phyloP scores from a whole-genome alignment of 2,113 vertebrate genomes.

The Pao palembangensis region DNA sequence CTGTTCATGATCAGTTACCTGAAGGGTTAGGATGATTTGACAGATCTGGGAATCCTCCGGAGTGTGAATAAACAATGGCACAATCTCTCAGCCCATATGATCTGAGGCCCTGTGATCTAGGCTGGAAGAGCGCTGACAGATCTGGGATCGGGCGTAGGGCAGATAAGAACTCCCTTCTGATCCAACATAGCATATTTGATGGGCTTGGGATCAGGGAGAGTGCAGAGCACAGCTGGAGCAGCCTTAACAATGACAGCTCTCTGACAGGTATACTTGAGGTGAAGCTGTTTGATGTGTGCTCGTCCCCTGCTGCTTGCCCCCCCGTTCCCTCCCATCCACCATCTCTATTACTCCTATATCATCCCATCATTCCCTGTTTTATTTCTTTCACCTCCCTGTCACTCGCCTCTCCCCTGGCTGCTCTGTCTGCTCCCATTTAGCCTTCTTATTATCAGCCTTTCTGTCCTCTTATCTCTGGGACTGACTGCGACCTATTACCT shows the following conservation, averaged over 20 bases:
- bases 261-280: conserved; percentile 64
- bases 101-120: conserved; percentile 54
- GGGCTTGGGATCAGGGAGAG: conserved; percentile 69
- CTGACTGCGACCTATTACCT: conserved; percentile 36
- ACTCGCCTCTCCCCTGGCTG: conserved; percentile 3
- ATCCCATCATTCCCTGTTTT: conserved; percentile 25
- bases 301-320: conserved; percentile 32
- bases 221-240: conserved; percentile 69
- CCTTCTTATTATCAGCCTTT: conserved; percentile 25
- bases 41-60: conserved; percentile 13
- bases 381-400: conserved; percentile 23
- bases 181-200: conserved; percentile 68
- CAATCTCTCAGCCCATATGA: conserved; percentile 17
- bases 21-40: conserved; percentile 2
- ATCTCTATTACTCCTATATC: conserved; percentile 3
- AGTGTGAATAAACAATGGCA: conserved; percentile 12
- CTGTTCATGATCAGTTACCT: conserved; percentile 22
- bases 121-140: conserved; percentile 63
- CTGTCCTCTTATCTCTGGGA: conserved; percentile 2
- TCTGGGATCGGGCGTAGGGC: conserved; percentile 63
- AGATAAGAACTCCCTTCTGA: conserved; percentile 60
- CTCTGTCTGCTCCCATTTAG: conserved; percentile 11
- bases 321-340: conserved; percentile 33
- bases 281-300: conserved; percentile 60
- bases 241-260: conserved; percentile 64